Conservation (phyloP, 2,113 vertebrate species). For the Willisornis vidua region DNA sequence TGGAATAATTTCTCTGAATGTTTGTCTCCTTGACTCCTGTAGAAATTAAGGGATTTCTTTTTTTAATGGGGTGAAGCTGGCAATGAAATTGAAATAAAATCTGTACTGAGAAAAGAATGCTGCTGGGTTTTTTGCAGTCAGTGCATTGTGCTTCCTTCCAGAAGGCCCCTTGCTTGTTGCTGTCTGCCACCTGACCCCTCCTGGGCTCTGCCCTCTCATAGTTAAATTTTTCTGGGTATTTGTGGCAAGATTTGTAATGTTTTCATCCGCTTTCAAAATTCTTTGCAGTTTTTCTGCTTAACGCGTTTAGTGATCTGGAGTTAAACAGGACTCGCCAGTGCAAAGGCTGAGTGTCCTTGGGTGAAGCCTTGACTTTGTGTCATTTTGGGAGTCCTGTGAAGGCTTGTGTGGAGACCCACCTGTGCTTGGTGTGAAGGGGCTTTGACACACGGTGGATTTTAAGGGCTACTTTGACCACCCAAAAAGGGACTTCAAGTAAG, state of each 20-base stretch:
- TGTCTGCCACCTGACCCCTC: rapidly evolving
- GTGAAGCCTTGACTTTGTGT: background rate
- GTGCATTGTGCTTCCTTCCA: background rate
- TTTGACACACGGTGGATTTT: background rate
- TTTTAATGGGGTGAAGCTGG: background rate
- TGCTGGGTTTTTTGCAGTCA: background rate
- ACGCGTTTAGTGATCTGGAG: background rate
- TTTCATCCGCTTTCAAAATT: background rate
- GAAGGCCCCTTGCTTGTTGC: rapidly evolving
- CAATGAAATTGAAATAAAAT: conserved; percentile 25
- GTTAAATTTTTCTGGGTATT: background rate
- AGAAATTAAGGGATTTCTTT: background rate
- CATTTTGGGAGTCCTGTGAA: background rate
- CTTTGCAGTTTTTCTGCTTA: background rate
- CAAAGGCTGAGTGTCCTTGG: background rate
- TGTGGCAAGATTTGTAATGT: background rate
- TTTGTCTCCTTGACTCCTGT: background rate
- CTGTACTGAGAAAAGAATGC: background rate
- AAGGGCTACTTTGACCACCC: background rate
- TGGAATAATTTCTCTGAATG: background rate
- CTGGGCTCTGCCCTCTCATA: background rate
- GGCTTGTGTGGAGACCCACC: rapidly evolving
- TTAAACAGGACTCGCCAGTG: background rate
- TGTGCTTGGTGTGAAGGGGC: background rate
- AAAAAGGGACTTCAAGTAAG: background rate